Evolutionary conservation across 2,797 vertebrate genomes (phyloP).

Genomic region (Diceros bicornis): DNA sequence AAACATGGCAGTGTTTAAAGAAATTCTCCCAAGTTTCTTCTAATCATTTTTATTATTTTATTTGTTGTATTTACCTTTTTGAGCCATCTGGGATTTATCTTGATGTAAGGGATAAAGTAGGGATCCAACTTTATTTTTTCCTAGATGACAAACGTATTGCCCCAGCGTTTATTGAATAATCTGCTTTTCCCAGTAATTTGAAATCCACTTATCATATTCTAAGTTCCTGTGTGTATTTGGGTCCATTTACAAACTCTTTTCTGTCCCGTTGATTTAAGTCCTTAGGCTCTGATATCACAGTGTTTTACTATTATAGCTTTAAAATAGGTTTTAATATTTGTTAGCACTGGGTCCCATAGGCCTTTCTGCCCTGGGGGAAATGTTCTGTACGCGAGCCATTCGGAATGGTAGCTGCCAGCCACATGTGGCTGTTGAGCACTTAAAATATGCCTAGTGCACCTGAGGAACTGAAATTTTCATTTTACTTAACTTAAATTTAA

Average conservation of each 20-base stretch:
- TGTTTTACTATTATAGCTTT: background rate
- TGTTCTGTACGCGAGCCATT: background rate
- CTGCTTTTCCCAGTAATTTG: background rate
- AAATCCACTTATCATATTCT: background rate
- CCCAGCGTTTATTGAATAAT: background rate
- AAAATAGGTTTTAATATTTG: background rate
- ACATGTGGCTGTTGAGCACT: rapidly evolving
- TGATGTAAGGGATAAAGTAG: slow-evolving; percentile 36
- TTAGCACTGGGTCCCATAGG: background rate
- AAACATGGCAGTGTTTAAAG: background rate
- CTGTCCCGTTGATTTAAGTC: background rate
- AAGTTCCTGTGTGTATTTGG: background rate
- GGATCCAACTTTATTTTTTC: slow-evolving; percentile 34
- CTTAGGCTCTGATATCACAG: background rate
- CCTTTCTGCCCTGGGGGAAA: background rate
- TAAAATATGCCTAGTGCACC: background rate
- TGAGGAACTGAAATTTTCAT: background rate
- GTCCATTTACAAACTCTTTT: background rate
- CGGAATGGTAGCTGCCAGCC: background rate
- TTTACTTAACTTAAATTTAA: slow-evolving; percentile 5
- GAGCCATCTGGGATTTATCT: background rate
- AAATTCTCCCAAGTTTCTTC: background rate
- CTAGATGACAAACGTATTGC: background rate
- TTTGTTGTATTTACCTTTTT: background rate
- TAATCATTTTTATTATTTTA: background rate